Percentiles rank a stretch among this genome's conserved stretches.
Conservation (phyloP, 2,797 vertebrate genomes). For the Gymnodraco acuticeps region DNA sequence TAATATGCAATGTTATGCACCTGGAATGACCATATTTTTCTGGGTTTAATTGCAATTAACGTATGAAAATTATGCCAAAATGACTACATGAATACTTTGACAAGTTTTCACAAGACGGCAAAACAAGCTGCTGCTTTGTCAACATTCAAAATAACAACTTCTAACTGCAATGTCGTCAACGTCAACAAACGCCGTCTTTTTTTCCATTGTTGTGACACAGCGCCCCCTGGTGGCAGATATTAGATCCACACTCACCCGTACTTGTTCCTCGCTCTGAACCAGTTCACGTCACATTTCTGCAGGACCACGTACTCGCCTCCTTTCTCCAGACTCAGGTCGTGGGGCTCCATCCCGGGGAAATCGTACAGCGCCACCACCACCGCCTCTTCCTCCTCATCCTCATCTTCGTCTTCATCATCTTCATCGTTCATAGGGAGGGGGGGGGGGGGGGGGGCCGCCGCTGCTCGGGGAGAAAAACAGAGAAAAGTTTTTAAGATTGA, state of each 20-base stretch:
- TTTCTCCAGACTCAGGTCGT: constrained; percentile 88
- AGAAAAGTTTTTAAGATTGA: not conserved
- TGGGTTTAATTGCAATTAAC: too few species aligned
- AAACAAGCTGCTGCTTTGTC: too few species aligned
- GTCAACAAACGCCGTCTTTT: too few species aligned
- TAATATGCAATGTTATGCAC: too few species aligned
- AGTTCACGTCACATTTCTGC: constrained; percentile 90
- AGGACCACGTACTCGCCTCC: constrained; percentile 90
- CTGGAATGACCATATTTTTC: too few species aligned
- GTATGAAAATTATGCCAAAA: too few species aligned
- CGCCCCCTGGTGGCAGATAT: too few species aligned
- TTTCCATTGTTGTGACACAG: too few species aligned
- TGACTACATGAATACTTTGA: too few species aligned
- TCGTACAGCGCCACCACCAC: constrained; percentile 92
- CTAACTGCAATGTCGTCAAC: too few species aligned
- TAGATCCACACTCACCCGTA: constrained; percentile 79
- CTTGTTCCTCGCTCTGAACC: constrained; percentile 92
- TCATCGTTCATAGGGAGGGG: constrained; percentile 27
- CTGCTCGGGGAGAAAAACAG: not conserved
- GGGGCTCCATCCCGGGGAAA: constrained; percentile 88
- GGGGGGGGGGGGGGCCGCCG: constrained; percentile 44
- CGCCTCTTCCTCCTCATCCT: constrained; percentile 47
- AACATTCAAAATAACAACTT: too few species aligned
- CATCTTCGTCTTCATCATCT: accelerated
- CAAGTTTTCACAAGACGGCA: too few species aligned